A percentile compares a stretch with the other conserved stretches of the same genome.
phyloP scores from a whole-genome alignment of 2,797 vertebrate species.

The Mormyrus proboscirostris region DNA sequence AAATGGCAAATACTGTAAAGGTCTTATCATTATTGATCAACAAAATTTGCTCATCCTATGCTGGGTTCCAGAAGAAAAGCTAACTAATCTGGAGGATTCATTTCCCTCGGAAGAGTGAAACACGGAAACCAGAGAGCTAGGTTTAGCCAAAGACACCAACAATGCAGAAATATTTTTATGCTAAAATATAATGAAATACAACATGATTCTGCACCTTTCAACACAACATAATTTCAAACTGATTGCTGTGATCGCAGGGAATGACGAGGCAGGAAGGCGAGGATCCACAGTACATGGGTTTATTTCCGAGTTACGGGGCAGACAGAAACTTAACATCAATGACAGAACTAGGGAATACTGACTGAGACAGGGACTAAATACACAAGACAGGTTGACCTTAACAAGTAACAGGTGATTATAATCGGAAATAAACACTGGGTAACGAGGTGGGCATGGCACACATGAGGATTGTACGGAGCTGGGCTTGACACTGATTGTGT shows the following conservation, averaged over 20 bases:
- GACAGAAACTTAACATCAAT: too few species aligned
- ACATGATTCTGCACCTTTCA: neutral
- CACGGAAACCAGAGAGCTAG: neutral
- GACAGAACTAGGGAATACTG: too few species aligned
- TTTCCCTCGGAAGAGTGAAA: neutral
- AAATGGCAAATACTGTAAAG: neutral
- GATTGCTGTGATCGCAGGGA: neutral
- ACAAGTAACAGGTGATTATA: too few species aligned
- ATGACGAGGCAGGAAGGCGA: too few species aligned
- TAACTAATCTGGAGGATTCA: neutral
- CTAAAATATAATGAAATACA: neutral
- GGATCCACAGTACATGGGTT: too few species aligned
- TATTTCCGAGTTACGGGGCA: too few species aligned
- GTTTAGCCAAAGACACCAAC: neutral
- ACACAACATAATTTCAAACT: neutral
- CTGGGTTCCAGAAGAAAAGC: neutral
- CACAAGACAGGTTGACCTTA: too few species aligned
- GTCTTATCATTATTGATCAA: neutral
- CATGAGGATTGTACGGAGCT: too few species aligned
- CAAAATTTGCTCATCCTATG: neutral
- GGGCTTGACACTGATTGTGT: neutral
- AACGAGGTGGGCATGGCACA: too few species aligned
- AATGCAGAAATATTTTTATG: neutral
- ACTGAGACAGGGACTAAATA: too few species aligned
- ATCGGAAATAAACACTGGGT: too few species aligned